These are phyloP conservation scores for Syngnathus floridae DNA, from an alignment of 2,113 vertebrate species.

Conservation along the genomic window DNA sequence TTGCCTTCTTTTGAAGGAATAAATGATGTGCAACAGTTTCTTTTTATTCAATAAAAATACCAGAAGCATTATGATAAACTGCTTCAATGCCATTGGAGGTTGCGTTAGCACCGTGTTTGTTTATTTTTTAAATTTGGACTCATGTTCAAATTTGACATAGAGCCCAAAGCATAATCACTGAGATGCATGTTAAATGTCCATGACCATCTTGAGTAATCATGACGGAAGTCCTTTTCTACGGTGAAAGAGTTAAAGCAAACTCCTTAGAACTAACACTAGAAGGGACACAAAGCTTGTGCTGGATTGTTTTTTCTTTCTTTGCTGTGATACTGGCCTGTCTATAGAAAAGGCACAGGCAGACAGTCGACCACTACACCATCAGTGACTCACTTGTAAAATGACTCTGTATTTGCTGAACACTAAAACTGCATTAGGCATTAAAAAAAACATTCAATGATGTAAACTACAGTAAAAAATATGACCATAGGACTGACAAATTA, in stretches of 20 bases:
- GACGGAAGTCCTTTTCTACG: constrained; percentile 31
- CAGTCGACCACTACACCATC: not conserved
- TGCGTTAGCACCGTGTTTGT: no score
- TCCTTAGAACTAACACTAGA: constrained; percentile 31
- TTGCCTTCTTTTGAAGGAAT: no score
- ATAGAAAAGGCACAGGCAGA: constrained; percentile 19
- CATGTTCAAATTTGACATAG: no score
- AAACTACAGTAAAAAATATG: constrained; percentile 27
- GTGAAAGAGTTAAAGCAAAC: constrained; percentile 29
- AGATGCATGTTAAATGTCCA: no score
- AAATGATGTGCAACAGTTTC: no score
- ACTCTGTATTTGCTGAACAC: constrained; percentile 32
- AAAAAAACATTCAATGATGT: constrained; percentile 11
- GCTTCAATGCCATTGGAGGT: no score
- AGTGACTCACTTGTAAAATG: constrained; percentile 19
- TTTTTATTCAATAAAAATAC: no score
- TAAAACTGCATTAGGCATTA: constrained; percentile 9
- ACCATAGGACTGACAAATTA: constrained; percentile 29
- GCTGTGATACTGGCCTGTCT: constrained; percentile 28
- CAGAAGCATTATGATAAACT: no score
- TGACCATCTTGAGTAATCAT: no score
- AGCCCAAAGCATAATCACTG: no score
- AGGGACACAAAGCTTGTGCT: constrained; percentile 26
- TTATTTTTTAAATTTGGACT: no score
- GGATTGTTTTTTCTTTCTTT: constrained; percentile 26